These are phyloP conservation scores for Megalops atlanticus DNA, from an alignment of 2,113 vertebrate species.

Conservation along the genomic window DNA sequence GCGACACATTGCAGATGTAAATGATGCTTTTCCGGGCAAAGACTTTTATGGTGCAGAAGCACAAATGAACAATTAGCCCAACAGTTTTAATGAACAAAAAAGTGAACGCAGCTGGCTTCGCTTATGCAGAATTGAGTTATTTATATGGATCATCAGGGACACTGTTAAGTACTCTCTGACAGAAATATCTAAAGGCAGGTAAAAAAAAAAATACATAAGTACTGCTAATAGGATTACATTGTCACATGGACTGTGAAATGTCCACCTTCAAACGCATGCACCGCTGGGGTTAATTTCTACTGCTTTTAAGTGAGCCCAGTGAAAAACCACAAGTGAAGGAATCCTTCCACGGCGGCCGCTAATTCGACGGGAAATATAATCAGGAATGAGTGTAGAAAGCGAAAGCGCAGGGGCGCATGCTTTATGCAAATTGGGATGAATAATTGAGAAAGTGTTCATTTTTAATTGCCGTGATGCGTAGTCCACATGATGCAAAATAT, in stretches of 20 bases:
- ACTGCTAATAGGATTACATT: neutral
- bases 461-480: slow-evolving; percentile 44
- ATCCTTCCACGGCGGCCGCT: neutral
- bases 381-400: neutral
- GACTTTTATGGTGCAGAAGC: no score
- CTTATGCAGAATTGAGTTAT: neutral
- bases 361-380: neutral
- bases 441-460: slow-evolving; percentile 18
- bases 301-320: neutral
- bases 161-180: neutral
- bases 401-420: neutral
- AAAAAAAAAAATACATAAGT: neutral
- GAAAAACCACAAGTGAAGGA: neutral
- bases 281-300: neutral
- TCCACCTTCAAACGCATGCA: neutral
- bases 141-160: neutral
- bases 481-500: slow-evolving; percentile 35
- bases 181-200: neutral
- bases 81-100: neutral
- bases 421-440: slow-evolving; percentile 21
- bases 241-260: neutral
- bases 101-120: neutral
- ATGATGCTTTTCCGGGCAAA: no score
- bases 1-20: no score
- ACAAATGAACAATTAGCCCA: no score